Base-by-base conservation (phyloP, 2,797 vertebrate species). In the Menidia menidia region DNA sequence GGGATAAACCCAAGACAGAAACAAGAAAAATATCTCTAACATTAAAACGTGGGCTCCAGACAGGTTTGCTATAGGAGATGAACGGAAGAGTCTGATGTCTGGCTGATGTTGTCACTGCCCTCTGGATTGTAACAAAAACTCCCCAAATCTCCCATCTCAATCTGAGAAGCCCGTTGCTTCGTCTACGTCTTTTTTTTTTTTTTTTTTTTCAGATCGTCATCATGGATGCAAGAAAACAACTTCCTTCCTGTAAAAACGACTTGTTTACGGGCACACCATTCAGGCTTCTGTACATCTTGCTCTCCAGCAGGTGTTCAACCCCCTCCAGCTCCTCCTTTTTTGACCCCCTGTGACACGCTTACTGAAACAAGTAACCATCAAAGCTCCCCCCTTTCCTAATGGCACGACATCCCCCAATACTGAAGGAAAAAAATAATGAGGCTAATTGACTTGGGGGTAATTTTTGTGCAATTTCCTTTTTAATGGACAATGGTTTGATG, bases 391-490 rank as follows among this genome's bases (percentile, higher is more conserved):
- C 35, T 71, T 80, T 51, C 72, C 62, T 55, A 18, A 32, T 73
- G 64, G 57, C 65, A 59, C 44, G 43, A 66, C 61, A 3, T 19
- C 71, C 64, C 64, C 32, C 15, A 12, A 11, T n/a, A 11, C 58
- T 48, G 56, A 65, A 65, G 71, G 78, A 84, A 89, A 89, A 87
- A 88, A 85, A 90, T 90, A 89, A 90, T 85, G 73, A 88, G 74
- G 70, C 77, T 90, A 88, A 92, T 87, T 92, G 84, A 90, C 89
- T 85, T 25, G 19, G 75, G 88, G 84, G 88, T 88, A 78, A 92
- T 92, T 92, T 92, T 83, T 76, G 0, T 73, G 87, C 85, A 86
- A 89, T 93, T 94, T 93, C 81, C 88, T 82, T 91, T 89, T 89
- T 87, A 89, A 90, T 87, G 89, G 87, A 35, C 72, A 67, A 80